Percentiles rank a stretch among this genome's conserved stretches.
phyloP scores from a whole-genome alignment of 2,113 vertebrate genomes.

The Falcunculus frontatus region DNA sequence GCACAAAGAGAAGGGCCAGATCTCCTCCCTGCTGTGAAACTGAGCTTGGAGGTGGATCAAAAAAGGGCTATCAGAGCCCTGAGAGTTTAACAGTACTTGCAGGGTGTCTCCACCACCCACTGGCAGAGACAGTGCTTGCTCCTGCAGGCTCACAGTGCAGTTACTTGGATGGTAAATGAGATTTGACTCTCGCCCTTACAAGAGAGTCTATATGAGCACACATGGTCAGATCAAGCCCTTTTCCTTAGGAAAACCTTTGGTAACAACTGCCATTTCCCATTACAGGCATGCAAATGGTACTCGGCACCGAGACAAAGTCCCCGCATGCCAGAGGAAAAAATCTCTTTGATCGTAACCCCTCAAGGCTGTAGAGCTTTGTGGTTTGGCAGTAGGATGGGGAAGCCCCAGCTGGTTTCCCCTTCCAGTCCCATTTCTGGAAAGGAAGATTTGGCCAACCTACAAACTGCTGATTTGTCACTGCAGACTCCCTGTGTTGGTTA shows the following conservation, averaged over 20 bases:
- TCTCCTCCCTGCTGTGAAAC: neutral
- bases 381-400: neutral
- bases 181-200: neutral
- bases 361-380: neutral
- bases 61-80: neutral
- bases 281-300: neutral
- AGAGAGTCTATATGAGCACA: neutral
- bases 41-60: neutral
- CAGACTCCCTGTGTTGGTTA: neutral
- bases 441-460: neutral
- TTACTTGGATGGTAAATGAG: neutral
- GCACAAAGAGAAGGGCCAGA: neutral
- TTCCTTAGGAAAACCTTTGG: slow-evolving; percentile 38
- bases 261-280: neutral
- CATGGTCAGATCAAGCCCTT: neutral
- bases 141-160: neutral
- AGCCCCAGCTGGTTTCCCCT: neutral
- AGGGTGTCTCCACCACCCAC: neutral
- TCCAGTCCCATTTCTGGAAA: neutral
- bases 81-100: neutral
- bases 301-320: neutral
- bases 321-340: neutral
- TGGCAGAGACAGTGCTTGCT: neutral
- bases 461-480: neutral
- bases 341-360: neutral